Conservation (phyloP, 1,140 invertebrate genomes). For the Camponotus pennsylvanicus region DNA sequence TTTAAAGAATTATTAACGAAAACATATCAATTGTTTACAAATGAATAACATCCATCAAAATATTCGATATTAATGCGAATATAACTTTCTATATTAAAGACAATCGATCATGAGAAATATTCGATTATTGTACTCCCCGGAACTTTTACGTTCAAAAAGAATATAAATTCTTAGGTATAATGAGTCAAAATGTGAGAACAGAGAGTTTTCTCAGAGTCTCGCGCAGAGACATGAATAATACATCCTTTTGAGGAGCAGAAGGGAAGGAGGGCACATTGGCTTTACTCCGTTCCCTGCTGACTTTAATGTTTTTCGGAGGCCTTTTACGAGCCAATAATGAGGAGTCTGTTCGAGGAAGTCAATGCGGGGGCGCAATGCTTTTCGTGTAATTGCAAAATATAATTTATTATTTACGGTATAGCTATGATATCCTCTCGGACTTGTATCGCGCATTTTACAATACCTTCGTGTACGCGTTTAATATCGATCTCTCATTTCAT, state of each 20-base stretch:
- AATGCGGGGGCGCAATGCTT: not conserved
- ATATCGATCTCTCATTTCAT: conserved; percentile 40
- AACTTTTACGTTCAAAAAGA: not conserved
- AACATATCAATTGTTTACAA: conserved; percentile 16
- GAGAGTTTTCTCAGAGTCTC: conserved; percentile 26
- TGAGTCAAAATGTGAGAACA: conserved; percentile 21
- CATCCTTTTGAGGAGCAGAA: conserved; percentile 21
- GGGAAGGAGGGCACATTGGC: not conserved
- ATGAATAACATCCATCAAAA: conserved; percentile 30
- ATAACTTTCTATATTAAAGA: conserved; percentile 28
- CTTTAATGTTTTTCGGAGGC: conserved; percentile 53
- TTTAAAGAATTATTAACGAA: conserved; percentile 20
- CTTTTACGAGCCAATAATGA: conserved; percentile 58
- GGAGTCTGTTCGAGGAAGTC: conserved; percentile 17
- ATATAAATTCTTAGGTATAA: conserved; percentile 52
- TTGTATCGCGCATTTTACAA: not conserved
- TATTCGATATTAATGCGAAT: conserved; percentile 3
- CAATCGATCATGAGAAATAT: conserved; percentile 16
- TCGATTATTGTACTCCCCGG: not conserved
- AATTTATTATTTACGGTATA: conserved; percentile 45
- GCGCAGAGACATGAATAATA: conserved; percentile 54
- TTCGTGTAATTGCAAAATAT: conserved; percentile 47
- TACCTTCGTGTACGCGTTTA: conserved; percentile 11
- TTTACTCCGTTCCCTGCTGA: conserved; percentile 52
- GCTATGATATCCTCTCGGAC: not conserved